phyloP scores from a whole-genome alignment of 1,140 invertebrate genomes.

The Aphis gossypii region DNA sequence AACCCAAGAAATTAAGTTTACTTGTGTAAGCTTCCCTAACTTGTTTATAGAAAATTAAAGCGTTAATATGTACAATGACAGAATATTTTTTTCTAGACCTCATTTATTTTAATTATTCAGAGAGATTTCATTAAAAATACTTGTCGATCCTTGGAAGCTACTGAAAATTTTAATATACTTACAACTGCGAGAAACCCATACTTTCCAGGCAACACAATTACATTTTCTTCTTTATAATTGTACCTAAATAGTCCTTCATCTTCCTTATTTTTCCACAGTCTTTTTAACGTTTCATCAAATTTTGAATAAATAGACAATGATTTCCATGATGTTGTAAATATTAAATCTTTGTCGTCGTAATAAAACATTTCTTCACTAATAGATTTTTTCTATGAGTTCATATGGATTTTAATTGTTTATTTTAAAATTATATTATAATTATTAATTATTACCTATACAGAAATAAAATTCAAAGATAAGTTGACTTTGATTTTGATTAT shows the following conservation, averaged over 20 bases:
- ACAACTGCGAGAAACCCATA: slow-evolving; percentile 36
- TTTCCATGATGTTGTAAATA: slow-evolving; percentile 50
- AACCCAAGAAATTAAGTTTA: no score
- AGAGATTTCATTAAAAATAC: background rate
- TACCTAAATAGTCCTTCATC: slow-evolving; percentile 13
- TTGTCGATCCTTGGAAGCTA: background rate
- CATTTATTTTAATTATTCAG: background rate
- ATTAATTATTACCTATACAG: no score
- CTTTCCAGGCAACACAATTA: slow-evolving; percentile 6
- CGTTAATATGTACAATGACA: background rate
- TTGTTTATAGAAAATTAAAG: background rate
- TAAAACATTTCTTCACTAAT: background rate
- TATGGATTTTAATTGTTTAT: no score
- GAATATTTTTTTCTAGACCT: background rate
- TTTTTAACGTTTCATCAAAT: slow-evolving; percentile 11
- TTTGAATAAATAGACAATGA: background rate
- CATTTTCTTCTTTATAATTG: background rate
- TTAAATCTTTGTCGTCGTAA: slow-evolving; percentile 22
- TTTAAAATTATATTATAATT: no score
- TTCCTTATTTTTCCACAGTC: background rate
- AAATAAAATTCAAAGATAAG: background rate
- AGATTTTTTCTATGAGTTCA: background rate
- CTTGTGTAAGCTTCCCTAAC: no score
- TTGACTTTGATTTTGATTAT: no score
- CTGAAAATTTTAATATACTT: background rate